phyloP scores from a whole-genome alignment of 2,113 vertebrate genomes.

The Coturnix japonica region DNA sequence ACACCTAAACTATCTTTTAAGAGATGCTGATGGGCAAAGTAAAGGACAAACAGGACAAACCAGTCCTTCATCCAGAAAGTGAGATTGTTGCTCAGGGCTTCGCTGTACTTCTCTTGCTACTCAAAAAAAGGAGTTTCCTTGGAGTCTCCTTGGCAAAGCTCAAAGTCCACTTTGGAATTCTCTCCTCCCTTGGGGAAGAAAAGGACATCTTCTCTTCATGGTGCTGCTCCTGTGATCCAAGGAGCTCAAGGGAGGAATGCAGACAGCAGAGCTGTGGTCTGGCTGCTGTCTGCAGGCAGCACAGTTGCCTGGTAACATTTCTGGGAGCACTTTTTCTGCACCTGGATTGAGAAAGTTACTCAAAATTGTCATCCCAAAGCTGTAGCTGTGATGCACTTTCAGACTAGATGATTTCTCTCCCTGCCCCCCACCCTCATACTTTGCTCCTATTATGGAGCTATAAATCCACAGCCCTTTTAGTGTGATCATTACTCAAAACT shows the following conservation, averaged over 20 bases:
- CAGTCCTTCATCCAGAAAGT: background rate
- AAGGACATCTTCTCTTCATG: background rate
- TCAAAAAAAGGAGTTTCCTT: background rate
- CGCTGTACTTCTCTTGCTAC: background rate
- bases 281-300: background rate
- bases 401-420: background rate
- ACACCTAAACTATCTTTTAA: background rate
- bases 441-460: background rate
- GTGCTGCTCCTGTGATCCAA: background rate
- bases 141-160: background rate
- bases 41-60: background rate
- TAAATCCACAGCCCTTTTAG: background rate
- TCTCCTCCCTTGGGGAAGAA: no score
- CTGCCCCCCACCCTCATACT: background rate
- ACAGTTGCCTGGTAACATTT: background rate
- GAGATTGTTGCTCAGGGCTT: background rate
- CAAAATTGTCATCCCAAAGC: background rate
- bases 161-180: background rate
- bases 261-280: background rate
- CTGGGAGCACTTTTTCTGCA: background rate
- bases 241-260: no score
- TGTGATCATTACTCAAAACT: background rate
- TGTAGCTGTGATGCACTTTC: background rate
- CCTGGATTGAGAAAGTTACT: background rate
- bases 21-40: background rate